Base-by-base conservation (phyloP, 1,140 invertebrate species). In the Saccostrea cuccullata region DNA sequence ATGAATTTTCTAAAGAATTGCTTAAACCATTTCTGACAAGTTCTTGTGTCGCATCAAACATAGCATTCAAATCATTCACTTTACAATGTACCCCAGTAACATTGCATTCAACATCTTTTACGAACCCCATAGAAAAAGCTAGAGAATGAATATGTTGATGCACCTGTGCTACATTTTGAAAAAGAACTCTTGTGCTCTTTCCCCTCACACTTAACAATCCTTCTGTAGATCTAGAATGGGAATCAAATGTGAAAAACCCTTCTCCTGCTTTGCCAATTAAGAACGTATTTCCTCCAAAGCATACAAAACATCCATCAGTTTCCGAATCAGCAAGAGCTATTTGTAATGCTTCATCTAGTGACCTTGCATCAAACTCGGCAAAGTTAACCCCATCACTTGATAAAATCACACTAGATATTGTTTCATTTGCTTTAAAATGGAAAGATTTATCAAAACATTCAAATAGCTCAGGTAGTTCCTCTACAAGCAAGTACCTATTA, bases 161-260 rank as follows among this genome's bases (percentile, higher is more conserved):
- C 15, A 55, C 12, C 56, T 86, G 23, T 12, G 56, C 26, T 26
- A 70, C 36, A 40, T n/a, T 40, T 13, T 40, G 17, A 20, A 40
- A 64, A 15, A 40, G 15, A 13, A 86, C 13, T 0, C 36, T 36
- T 36, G 30, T 36, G 30, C 30, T 36, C 30, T 36, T 36, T 2
- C 30, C 30, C 30, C 30, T 36, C 2, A 55, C 82, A 83, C 17
- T 55, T 20, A 83, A 47, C 30, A 47, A 82, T 8, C 77, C 77
- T 36, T 30, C 6, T 9, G 77, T 30, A 30, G 30, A 17, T 83
- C 82, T 83, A 36, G 82, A 40, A 15, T 83, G 82, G 2, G 82
- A 83, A 47, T 83, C 82, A 83, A 83, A 83, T 26, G 30, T 55
- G 82, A 55, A 83, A 83, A n/a, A 83, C 6, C 82, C 55, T 55